A percentile compares a stretch with the other conserved stretches of the same genome.
These are phyloP conservation scores for Bombus vancouverensis DNA, from an alignment of 1,140 invertebrate species.

Conservation along the genomic window DNA sequence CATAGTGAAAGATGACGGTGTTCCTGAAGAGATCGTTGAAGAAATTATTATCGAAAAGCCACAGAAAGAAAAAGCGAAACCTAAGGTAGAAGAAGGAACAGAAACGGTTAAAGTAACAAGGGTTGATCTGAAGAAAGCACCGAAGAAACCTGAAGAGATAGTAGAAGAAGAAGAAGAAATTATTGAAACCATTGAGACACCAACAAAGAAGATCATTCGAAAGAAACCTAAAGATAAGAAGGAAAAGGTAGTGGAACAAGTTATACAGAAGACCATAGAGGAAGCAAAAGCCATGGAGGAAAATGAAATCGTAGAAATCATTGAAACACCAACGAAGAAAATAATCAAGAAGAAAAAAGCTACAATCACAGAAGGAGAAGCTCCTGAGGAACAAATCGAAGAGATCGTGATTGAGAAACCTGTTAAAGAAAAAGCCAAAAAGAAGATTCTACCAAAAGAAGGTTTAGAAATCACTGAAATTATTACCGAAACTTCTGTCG, in stretches of 20 bases:
- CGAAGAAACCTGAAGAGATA: constrained; percentile 60
- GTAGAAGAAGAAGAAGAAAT: constrained; percentile 60
- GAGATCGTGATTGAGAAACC: constrained; percentile 66
- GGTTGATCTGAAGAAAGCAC: constrained; percentile 27
- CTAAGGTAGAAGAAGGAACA: constrained; percentile 27
- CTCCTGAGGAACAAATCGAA: constrained; percentile 60
- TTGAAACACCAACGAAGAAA: constrained; percentile 54
- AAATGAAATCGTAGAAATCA: constrained; percentile 60
- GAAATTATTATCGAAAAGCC: constrained; percentile 68
- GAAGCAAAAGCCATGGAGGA: constrained; percentile 48
- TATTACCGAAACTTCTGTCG: constrained; percentile 44
- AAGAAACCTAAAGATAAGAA: constrained; percentile 69
- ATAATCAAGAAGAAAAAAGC: constrained; percentile 52
- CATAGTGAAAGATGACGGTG: constrained; percentile 66
- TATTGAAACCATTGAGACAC: constrained; percentile 65
- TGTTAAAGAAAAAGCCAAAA: constrained; percentile 57
- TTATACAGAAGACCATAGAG: constrained; percentile 44
- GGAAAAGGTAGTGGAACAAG: constrained; percentile 60
- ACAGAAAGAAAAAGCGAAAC: constrained; percentile 42
- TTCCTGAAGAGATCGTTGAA: constrained; percentile 60
- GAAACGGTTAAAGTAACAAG: constrained; percentile 26
- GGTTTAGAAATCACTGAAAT: constrained; percentile 68
- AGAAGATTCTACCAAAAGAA: constrained; percentile 48
- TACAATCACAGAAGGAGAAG: constrained; percentile 54
- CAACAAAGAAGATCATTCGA: constrained; percentile 70